phyloP scores from a whole-genome alignment of 1,140 invertebrate genomes.

The Cheumatopsyche charites region DNA sequence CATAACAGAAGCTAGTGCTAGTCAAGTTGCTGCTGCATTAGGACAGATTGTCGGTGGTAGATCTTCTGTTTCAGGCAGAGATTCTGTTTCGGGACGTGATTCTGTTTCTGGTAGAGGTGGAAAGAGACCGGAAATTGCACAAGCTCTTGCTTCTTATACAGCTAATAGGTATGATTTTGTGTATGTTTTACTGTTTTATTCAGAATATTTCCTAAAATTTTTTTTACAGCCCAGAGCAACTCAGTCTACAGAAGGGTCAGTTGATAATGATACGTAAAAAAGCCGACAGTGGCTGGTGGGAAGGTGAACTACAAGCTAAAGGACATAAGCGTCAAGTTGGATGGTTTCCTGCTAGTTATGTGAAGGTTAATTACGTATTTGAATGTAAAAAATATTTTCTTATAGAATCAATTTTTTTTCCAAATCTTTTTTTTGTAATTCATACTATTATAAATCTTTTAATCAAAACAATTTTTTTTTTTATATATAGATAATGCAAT shows the following conservation, averaged over 20 bases:
- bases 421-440: neutral
- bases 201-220: neutral
- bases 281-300: slow-evolving; percentile 97
- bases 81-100: slow-evolving; percentile 56
- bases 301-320: slow-evolving; percentile 96
- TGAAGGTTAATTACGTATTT: slow-evolving; percentile 69
- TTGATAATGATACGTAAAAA: slow-evolving; percentile 96
- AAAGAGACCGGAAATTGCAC: slow-evolving; percentile 55
- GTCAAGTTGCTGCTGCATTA: slow-evolving; percentile 34
- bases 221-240: slow-evolving; percentile 79
- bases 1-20: slow-evolving; percentile 51
- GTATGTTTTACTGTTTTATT: neutral
- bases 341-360: slow-evolving; percentile 98
- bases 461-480: slow-evolving; percentile 21
- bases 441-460: neutral
- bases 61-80: slow-evolving; percentile 48
- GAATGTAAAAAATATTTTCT: slow-evolving; percentile 14
- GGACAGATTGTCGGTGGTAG: slow-evolving; percentile 46
- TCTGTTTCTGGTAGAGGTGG: slow-evolving; percentile 51
- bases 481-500: slow-evolving; percentile 53
- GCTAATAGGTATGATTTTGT: slow-evolving; percentile 53
- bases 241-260: slow-evolving; percentile 90
- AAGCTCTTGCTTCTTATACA: slow-evolving; percentile 57
- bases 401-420: too few relatives aligned
- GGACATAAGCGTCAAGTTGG: slow-evolving; percentile 94